Conservation (phyloP, 2,797 vertebrate genomes). For the Glossophaga mutica region DNA sequence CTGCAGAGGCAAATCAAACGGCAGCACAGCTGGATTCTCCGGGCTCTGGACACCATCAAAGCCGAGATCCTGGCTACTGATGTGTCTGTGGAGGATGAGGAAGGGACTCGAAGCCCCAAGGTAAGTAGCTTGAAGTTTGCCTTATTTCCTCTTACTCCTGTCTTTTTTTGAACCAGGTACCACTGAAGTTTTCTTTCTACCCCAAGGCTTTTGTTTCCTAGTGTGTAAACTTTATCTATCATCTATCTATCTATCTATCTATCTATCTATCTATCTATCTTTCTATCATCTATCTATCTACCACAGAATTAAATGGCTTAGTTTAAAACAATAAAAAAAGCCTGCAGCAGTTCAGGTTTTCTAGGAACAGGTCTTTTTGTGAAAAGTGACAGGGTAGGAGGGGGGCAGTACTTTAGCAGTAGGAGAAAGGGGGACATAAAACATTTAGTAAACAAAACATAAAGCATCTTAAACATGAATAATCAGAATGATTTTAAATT, state of each 20-base stretch:
- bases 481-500: conserved; percentile 93
- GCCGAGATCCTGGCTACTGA: conserved; percentile 90
- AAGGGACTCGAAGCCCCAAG: conserved; percentile 86
- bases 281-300: conserved; percentile 73
- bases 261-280: conserved; percentile 20
- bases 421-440: conserved; percentile 80
- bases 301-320: conserved; percentile 81
- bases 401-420: conserved; percentile 56
- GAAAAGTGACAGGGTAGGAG: conserved; percentile 48
- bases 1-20: conserved; percentile 97
- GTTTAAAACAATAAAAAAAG: conserved; percentile 80
- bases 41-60: conserved; percentile 93
- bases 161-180: conserved; percentile 84
- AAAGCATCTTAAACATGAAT: conserved; percentile 89
- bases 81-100: conserved; percentile 83
- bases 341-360: conserved; percentile 81
- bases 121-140: conserved; percentile 85
- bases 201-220: conserved; percentile 86
- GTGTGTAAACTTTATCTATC: conserved; percentile 83
- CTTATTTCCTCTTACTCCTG: conserved; percentile 84
- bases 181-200: conserved; percentile 86
- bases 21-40: conserved; percentile 98
- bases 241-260: conserved; percentile 66
- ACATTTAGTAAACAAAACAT: conserved; percentile 88
- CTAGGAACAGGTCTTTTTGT: conserved; percentile 68